Conservation (phyloP, 92 coral and sea anemone genomes). For the Hydrozoanthus gracilis region DNA sequence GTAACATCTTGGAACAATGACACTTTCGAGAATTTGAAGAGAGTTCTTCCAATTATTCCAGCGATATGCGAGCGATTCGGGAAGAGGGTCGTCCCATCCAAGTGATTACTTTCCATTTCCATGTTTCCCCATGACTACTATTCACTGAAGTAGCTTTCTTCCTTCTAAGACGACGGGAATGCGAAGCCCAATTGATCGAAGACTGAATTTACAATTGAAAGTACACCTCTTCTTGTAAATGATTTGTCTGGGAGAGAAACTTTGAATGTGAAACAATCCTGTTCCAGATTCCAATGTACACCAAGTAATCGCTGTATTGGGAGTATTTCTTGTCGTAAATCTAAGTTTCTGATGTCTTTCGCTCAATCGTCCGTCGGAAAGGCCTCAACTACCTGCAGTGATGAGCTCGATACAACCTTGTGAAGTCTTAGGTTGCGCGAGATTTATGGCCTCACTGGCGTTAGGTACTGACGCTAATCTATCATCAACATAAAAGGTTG, state of each 20-base stretch:
- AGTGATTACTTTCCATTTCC: neutral
- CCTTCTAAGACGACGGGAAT: constrained; percentile 51
- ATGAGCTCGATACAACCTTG: constrained; percentile 41
- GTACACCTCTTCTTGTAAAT: constrained; percentile 41
- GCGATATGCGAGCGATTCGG: constrained; percentile 27
- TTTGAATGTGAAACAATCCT: neutral
- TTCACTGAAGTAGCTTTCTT: constrained; percentile 37
- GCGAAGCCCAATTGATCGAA: constrained; percentile 41
- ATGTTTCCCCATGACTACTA: constrained; percentile 32
- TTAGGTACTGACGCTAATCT: neutral
- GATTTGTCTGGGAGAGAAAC: constrained; percentile 21
- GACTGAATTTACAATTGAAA: constrained; percentile 37
- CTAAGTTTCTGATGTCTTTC: neutral
- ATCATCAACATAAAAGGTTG: constrained; percentile 1
- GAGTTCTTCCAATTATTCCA: constrained; percentile 50
- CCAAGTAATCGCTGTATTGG: neutral
- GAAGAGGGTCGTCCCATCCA: constrained; percentile 59
- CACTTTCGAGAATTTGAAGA: neutral
- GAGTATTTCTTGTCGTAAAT: neutral
- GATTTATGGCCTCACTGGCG: neutral
- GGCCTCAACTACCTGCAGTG: neutral
- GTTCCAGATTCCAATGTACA: neutral
- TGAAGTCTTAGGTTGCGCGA: constrained; percentile 30
- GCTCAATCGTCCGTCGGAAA: neutral
- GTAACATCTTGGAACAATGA: constrained; percentile 9